Percentiles rank a stretch among this genome's conserved stretches.
phyloP scores from a whole-genome alignment of 2,797 vertebrate genomes.

The Schizothorax lantsangensis region DNA sequence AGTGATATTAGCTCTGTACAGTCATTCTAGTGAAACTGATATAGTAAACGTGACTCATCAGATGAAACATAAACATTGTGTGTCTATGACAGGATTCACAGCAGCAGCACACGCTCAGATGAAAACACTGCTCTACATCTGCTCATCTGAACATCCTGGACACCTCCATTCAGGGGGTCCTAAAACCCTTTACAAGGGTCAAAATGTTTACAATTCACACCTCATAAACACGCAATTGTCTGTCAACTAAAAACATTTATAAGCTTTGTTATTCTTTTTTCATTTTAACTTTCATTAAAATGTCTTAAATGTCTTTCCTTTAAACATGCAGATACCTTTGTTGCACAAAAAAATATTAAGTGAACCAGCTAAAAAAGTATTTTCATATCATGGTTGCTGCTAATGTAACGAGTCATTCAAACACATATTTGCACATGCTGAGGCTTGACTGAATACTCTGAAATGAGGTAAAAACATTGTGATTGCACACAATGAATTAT shows the following conservation, averaged over 20 bases:
- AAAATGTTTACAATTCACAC: neutral
- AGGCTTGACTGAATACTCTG: neutral
- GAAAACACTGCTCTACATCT: neutral
- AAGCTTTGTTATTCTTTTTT: neutral
- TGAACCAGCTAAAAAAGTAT: neutral
- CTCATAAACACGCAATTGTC: too few relatives aligned
- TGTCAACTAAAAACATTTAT: neutral
- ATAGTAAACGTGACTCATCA: neutral
- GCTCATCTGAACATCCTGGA: neutral
- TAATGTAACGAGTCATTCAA: neutral
- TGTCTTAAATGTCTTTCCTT: neutral
- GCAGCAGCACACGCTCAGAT: neutral
- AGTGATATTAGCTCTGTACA: neutral
- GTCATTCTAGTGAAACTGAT: neutral
- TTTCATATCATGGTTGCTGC: neutral
- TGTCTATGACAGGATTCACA: neutral
- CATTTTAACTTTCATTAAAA: neutral
- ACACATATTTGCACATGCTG: neutral
- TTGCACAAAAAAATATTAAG: neutral
- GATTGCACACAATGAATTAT: neutral
- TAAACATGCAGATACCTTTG: neutral
- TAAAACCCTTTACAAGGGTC: neutral
- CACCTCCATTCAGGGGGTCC: neutral
- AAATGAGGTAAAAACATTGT: neutral
- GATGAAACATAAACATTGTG: neutral